Base-by-base conservation (phyloP, 2,888 invertebrate genomes). In the Actias luna region DNA sequence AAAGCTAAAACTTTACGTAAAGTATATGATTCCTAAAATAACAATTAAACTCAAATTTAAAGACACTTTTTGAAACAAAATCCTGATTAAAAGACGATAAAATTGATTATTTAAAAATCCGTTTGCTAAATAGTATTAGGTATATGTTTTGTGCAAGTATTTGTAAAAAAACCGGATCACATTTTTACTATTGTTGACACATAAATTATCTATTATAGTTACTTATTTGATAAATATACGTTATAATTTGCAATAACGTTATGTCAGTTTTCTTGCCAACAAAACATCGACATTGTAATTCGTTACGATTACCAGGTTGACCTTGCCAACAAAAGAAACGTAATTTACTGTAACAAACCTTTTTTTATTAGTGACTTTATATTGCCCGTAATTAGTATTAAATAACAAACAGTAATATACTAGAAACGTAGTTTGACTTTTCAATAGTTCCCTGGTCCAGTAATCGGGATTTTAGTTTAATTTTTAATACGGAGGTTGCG, bases 271-370 rank as follows among this genome's bases (percentile, higher is more conserved):
- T 58, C 58, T 61, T 58, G 55, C 58, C 18, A 58, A 61, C 39
- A 36, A 59, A 63, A 63, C 61, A 18, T 42, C 55, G 65, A 42
- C 61, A 61, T 63, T 65, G 63, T 59, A 60, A 63, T 63, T 61
- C 59, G 61, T 46, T 65, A 35, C 61, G 63, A 61, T 60, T 59
- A 60, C 52, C 46, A 50, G 42, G 50, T 58, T 58, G 60, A 62
- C 64, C 64, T 64, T 62, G 64, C 60, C 42, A 63, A 35, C 59
- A 50, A 59, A 58, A 46, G n/a, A 42, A 65, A 60, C 39, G 22
- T 50, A 58, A 64, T 61, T 64, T 58, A 64, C 31, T 61, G 61
- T 35, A 52, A 64, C 59, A 59, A 18, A 35, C 14, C 31, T 58
- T 63, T n/a, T n/a, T 59, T 60, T 50, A 64, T 62, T 59, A 58